Percentiles rank a stretch among this genome's conserved stretches.
phyloP scores from a whole-genome alignment of 2,888 invertebrate species.

The Rotaria macrura region DNA sequence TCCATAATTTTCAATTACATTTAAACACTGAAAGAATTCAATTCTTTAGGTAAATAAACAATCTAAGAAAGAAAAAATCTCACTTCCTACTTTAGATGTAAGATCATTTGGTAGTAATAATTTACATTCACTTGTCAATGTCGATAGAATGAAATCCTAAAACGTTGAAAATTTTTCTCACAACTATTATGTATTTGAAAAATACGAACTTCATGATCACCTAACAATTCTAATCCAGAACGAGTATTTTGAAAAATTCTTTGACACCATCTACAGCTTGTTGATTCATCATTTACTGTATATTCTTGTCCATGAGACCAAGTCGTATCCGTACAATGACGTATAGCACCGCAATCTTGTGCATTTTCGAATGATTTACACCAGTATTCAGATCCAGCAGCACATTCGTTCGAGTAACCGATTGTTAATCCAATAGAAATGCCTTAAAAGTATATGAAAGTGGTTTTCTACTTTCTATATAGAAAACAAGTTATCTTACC shows the following conservation, averaged over 20 bases:
- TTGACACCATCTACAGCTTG: not conserved
- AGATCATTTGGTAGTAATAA: not conserved
- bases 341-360: constrained; percentile 36
- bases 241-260: not conserved
- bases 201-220: not conserved
- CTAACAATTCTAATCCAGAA: not conserved
- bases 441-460: not conserved
- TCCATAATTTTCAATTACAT: not conserved
- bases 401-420: constrained; percentile 33
- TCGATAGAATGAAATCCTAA: not conserved
- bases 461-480: not conserved
- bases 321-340: constrained; percentile 37
- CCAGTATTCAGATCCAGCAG: constrained; percentile 37
- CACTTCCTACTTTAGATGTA: not conserved
- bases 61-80: not conserved
- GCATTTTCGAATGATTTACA: constrained; percentile 37
- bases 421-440: not conserved
- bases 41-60: too few species aligned
- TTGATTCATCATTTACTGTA: not conserved
- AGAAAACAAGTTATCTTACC: not conserved
- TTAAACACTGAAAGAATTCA: not conserved
- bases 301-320: constrained; percentile 31
- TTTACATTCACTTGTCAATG: not conserved
- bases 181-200: not conserved
- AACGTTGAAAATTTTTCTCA: not conserved